These are phyloP conservation scores for Nycticebus coucang DNA, from an alignment of 2,113 vertebrate genomes.

Conservation along the genomic window DNA sequence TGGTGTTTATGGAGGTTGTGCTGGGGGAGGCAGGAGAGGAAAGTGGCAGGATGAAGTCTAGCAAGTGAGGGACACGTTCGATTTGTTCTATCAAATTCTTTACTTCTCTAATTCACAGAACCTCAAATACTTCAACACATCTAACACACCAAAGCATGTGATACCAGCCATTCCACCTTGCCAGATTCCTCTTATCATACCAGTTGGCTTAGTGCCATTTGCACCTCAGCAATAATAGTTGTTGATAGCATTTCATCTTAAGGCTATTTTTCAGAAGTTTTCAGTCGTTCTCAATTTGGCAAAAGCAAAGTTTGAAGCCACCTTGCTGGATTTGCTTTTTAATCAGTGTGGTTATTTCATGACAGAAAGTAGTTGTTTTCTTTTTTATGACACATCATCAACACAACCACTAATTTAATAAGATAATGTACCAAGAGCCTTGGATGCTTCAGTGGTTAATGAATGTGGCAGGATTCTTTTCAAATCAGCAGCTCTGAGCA, in stretches of 20 bases:
- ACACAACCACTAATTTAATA: slow-evolving; percentile 61
- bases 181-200: neutral
- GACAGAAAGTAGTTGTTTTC: neutral
- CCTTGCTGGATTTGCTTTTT: slow-evolving; percentile 36
- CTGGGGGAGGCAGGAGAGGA: neutral
- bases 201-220: neutral
- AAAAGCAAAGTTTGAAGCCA: neutral
- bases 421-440: slow-evolving; percentile 27
- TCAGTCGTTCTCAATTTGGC: neutral
- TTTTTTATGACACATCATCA: neutral
- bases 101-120: neutral
- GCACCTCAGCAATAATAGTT: neutral
- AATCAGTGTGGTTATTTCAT: neutral
- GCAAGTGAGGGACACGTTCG: neutral
- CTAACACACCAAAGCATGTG: neutral
- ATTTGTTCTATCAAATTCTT: neutral
- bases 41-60: neutral
- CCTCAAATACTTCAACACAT: neutral
- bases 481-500: slow-evolving; percentile 62
- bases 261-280: slow-evolving; percentile 33
- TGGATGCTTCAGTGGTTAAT: slow-evolving; percentile 45
- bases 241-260: neutral
- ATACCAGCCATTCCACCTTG: neutral
- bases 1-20: neutral
- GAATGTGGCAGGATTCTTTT: slow-evolving; percentile 58